phyloP scores from a whole-genome alignment of 2,797 vertebrate species.

The Danio aesculapii region DNA sequence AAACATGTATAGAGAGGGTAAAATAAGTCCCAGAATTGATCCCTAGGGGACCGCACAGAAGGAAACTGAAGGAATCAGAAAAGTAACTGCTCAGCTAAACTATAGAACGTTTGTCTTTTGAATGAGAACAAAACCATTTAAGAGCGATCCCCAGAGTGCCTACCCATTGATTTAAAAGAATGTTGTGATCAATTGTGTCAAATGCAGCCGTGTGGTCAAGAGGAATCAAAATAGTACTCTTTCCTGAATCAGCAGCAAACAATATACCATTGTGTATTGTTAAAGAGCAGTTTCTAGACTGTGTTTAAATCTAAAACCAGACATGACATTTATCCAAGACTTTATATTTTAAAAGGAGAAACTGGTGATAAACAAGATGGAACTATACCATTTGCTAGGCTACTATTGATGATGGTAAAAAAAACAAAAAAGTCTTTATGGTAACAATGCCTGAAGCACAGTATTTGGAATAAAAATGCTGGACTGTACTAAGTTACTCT shows the following conservation, averaged over 20 bases:
- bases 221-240: not conserved
- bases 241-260: not conserved
- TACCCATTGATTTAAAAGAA: not conserved
- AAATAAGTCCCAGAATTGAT: not conserved
- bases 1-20: not conserved
- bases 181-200: not conserved
- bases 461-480: no score
- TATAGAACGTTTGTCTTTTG: no score
- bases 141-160: not conserved
- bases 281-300: not conserved
- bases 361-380: not conserved
- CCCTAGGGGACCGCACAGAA: not conserved
- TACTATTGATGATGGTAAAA: not conserved
- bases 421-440: not conserved
- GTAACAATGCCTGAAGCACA: not conserved
- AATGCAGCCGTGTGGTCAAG: no score
- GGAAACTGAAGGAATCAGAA: not conserved
- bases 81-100: not conserved
- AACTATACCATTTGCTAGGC: not conserved
- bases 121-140: not conserved
- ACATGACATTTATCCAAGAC: not conserved
- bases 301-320: not conserved
- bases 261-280: not conserved
- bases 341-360: not conserved
- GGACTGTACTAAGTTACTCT: not conserved